These are phyloP conservation scores for Mormyrus iriodes DNA, from an alignment of 2,113 vertebrate species.

Conservation along the genomic window DNA sequence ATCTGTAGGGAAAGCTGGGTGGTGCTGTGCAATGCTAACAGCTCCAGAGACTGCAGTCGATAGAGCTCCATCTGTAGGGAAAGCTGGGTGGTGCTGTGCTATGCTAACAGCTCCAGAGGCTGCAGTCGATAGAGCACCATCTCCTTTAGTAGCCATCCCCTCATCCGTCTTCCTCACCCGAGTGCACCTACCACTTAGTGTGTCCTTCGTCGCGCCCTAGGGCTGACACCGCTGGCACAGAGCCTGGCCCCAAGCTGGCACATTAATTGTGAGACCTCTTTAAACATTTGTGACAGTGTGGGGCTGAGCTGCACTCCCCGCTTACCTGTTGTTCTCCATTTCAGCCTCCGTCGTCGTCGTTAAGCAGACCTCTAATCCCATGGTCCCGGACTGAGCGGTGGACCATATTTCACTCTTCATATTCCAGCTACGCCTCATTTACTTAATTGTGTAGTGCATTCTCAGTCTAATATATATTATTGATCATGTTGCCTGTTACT, in stretches of 20 bases:
- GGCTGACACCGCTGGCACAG: constrained; percentile 5
- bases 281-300: not conserved
- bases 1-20: constrained; percentile 22
- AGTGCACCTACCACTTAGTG: constrained; percentile 38
- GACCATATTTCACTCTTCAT: not conserved
- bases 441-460: not conserved
- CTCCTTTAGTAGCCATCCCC: constrained; percentile 48
- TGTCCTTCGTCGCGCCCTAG: constrained; percentile 32
- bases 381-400: not conserved
- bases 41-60: constrained; percentile 38
- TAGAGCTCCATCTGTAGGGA: constrained; percentile 40
- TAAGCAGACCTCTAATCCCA: not conserved
- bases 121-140: constrained; percentile 50
- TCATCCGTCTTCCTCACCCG: constrained; percentile 46
- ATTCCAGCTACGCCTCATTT: not conserved
- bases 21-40: not conserved
- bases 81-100: not conserved
- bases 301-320: not conserved
- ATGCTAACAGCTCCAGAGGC: not conserved
- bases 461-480: not conserved
- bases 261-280: constrained; percentile 11
- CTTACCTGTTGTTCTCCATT: constrained; percentile 9
- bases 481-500: not conserved
- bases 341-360: not conserved
- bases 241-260: not conserved